phyloP scores from a whole-genome alignment of 2,888 invertebrate species.

The Achlya flavicornis region DNA sequence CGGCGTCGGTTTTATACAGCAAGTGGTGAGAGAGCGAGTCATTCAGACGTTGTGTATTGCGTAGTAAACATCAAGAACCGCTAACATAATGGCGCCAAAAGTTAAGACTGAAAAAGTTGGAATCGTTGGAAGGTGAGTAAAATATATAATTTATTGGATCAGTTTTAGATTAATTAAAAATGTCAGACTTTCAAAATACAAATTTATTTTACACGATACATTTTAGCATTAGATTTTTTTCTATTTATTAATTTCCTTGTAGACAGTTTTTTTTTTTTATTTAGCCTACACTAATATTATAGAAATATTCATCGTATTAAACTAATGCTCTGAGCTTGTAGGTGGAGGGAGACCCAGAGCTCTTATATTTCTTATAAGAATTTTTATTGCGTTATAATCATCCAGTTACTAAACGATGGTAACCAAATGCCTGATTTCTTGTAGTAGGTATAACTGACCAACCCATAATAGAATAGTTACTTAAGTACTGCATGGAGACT shows the following conservation, averaged over 20 bases:
- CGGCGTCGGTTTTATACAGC: conserved; percentile 41
- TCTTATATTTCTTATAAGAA: too few species aligned
- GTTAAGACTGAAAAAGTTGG: conserved; percentile 87
- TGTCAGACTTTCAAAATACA: too few species aligned
- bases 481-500: background rate
- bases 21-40: conserved; percentile 36
- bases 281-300: too few species aligned
- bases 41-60: conserved; percentile 46
- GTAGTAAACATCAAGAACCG: conserved; percentile 32
- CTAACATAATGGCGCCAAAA: conserved; percentile 58
- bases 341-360: too few species aligned
- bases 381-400: too few species aligned
- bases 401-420: too few species aligned
- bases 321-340: too few species aligned
- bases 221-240: too few species aligned
- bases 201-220: too few species aligned
- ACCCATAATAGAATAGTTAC: background rate
- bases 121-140: conserved; percentile 88
- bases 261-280: too few species aligned
- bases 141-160: background rate
- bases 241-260: too few species aligned
- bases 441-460: background rate
- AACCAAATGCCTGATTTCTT: background rate
- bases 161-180: too few species aligned
- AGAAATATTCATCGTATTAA: background rate